A percentile compares a stretch with the other conserved stretches of the same genome.
Conservation (phyloP, 2,888 invertebrate genomes). For the Corythucha ciliata region DNA sequence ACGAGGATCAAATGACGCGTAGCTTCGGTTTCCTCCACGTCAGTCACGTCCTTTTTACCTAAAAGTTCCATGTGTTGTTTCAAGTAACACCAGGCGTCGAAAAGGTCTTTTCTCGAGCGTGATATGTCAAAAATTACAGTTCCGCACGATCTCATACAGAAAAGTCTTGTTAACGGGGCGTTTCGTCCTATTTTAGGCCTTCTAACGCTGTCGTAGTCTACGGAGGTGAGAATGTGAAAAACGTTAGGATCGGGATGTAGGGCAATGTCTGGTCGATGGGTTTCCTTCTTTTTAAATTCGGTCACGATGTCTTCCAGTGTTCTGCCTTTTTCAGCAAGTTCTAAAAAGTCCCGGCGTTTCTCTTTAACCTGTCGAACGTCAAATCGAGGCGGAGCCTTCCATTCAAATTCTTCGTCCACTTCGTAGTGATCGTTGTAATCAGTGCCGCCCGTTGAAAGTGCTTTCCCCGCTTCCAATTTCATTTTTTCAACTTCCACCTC, state of each 20-base stretch:
- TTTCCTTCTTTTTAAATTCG: conserved; percentile 7
- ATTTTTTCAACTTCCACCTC: no score
- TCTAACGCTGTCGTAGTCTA: conserved; percentile 1
- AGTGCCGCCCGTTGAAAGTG: no score
- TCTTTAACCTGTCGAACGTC: no score
- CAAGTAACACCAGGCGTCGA: conserved; percentile 16
- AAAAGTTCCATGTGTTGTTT: conserved; percentile 4
- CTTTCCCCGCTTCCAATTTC: no score
- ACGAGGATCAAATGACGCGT: conserved; percentile 7
- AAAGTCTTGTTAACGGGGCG: conserved; percentile 4
- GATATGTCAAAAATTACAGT: conserved; percentile 21
- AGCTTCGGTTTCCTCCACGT: neutral
- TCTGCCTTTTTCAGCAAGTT: no score
- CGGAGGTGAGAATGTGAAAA: conserved; percentile 16
- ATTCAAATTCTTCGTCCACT: no score
- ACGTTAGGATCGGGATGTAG: conserved; percentile 7
- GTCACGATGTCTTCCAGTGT: conserved; percentile 6
- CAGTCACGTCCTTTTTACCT: neutral
- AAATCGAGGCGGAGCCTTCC: no score
- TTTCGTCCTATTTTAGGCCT: conserved; percentile 1
- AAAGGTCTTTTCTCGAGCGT: conserved; percentile 16
- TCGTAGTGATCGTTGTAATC: no score
- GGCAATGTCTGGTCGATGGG: neutral
- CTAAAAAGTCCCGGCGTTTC: no score
- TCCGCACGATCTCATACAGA: conserved; percentile 17